These are phyloP conservation scores for Leuciscus waleckii DNA, from an alignment of 2,797 vertebrate species.

Conservation along the genomic window DNA sequence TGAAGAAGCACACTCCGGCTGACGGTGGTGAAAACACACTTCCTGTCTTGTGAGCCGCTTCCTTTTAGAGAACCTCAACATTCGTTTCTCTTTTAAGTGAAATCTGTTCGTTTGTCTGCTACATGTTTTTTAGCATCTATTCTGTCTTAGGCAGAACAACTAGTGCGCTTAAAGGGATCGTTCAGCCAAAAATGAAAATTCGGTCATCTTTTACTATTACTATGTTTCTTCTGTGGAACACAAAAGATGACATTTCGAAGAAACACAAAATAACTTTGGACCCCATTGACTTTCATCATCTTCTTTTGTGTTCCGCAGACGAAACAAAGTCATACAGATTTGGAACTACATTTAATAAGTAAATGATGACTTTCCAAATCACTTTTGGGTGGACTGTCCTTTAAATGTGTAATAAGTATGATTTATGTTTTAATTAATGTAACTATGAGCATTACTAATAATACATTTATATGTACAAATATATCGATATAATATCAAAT, in stretches of 20 bases:
- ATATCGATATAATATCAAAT: background rate
- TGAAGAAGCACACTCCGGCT: conserved; percentile 31
- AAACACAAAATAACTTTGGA: background rate
- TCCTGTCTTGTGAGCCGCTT: conserved; percentile 34
- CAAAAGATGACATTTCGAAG: background rate
- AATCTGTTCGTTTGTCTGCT: conserved; percentile 11
- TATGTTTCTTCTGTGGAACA: background rate
- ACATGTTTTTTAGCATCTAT: background rate
- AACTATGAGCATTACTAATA: background rate
- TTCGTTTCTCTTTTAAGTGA: background rate
- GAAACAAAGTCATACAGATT: background rate
- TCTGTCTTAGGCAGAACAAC: background rate
- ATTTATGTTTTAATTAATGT: background rate
- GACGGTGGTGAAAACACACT: conserved; percentile 21
- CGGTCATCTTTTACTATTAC: background rate
- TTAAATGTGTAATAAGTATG: background rate
- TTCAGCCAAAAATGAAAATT: background rate
- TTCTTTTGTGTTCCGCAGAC: background rate
- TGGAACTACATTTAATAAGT: background rate
- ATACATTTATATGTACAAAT: background rate
- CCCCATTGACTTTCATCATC: background rate
- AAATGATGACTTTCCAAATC: background rate
- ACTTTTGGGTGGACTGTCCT: background rate
- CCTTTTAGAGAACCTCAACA: background rate
- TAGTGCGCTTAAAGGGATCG: background rate